Conservation (phyloP, 2,797 vertebrate species). For the Leuciscus waleckii region DNA sequence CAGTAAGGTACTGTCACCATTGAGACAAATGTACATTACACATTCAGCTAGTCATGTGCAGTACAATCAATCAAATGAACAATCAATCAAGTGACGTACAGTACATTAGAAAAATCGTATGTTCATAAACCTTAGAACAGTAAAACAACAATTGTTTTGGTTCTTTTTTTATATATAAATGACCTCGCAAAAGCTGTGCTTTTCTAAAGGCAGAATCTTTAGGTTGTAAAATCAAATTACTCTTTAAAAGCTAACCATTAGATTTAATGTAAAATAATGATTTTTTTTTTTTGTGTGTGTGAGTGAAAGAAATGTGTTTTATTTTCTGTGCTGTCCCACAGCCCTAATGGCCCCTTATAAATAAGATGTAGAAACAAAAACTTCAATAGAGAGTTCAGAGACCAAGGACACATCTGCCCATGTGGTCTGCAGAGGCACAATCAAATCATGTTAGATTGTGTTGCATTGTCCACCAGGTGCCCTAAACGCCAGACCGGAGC, state of each 20-base stretch:
- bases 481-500: constrained; percentile 5
- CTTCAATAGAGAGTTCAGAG: constrained; percentile 60
- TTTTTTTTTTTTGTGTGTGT: not conserved
- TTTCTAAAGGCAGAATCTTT: not conserved
- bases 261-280: not conserved
- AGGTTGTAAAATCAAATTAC: not conserved
- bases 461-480: constrained; percentile 39
- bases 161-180: not conserved
- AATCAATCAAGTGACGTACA: constrained; percentile 9
- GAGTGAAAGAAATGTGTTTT: not conserved
- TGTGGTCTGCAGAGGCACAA: constrained; percentile 53
- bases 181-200: not conserved
- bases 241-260: not conserved
- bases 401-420: constrained; percentile 61
- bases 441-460: constrained; percentile 58
- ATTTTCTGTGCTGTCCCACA: constrained; percentile 41
- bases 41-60: constrained; percentile 44
- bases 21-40: constrained; percentile 49
- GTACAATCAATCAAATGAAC: not conserved
- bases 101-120: not conserved
- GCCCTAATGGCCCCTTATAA: constrained; percentile 54
- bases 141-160: not conserved
- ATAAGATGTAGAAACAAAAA: constrained; percentile 57
- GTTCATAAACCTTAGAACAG: not conserved
- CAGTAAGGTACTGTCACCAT: not conserved